Conservation (phyloP, 2,797 vertebrate genomes). For the Anguilla obscura region DNA sequence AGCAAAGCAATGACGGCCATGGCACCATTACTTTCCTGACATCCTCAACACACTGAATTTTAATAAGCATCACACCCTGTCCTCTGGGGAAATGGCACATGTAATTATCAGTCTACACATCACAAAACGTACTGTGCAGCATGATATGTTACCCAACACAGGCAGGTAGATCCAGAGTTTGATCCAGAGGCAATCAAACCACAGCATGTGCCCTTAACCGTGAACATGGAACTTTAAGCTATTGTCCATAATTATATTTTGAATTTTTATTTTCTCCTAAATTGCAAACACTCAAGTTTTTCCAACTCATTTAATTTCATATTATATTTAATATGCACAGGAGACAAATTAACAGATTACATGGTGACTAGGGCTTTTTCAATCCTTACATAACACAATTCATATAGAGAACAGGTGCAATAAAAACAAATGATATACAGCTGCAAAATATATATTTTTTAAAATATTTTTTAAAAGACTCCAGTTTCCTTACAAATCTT, state of each 20-base stretch:
- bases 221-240: background rate
- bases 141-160: background rate
- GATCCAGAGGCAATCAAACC: background rate
- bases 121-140: background rate
- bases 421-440: background rate
- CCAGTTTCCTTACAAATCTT: background rate
- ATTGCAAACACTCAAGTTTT: background rate
- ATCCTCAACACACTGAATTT: background rate
- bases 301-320: background rate
- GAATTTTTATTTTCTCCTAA: background rate
- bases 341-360: background rate
- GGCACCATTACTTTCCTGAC: background rate
- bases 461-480: background rate
- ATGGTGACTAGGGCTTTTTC: background rate
- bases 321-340: background rate
- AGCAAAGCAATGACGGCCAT: background rate
- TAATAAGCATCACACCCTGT: background rate
- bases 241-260: background rate
- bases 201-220: background rate
- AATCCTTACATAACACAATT: background rate
- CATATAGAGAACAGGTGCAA: background rate
- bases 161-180: background rate
- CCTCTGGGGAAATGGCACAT: background rate
- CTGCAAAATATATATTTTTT: background rate
- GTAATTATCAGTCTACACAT: background rate